Evolutionary conservation across 2,797 vertebrate genomes (phyloP).

Genomic region (Loriculus beryllinus): DNA sequence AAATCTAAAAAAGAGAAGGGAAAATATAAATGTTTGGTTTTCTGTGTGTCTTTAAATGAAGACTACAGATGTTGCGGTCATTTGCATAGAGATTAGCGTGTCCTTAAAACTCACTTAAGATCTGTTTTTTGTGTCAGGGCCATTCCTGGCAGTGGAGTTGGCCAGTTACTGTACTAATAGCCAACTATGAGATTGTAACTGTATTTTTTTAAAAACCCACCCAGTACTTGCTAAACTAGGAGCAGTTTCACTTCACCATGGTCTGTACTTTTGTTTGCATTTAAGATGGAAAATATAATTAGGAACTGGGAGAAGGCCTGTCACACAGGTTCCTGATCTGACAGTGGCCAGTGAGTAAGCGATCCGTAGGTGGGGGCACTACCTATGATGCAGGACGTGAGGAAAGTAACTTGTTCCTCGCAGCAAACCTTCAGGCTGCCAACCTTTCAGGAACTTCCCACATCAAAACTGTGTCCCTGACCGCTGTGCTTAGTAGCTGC

Average conservation of each 20-base stretch:
- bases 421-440: background rate
- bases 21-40: background rate
- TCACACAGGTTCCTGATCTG: accelerated
- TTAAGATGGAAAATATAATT: background rate
- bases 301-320: background rate
- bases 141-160: background rate
- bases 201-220: background rate
- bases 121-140: background rate
- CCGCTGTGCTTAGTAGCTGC: accelerated
- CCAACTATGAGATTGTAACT: background rate
- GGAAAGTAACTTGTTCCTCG: background rate
- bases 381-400: background rate
- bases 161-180: background rate
- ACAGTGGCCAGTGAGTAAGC: background rate
- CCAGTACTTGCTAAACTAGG: background rate
- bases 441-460: background rate
- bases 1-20: background rate
- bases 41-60: background rate
- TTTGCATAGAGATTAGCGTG: background rate
- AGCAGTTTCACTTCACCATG: background rate
- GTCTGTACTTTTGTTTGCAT: background rate
- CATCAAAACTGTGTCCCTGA: background rate
- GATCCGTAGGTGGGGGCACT: accelerated
- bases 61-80: background rate
- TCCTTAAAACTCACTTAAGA: background rate